phyloP scores from a whole-genome alignment of 2,888 invertebrate genomes.

The Limnephilus marmoratus region DNA sequence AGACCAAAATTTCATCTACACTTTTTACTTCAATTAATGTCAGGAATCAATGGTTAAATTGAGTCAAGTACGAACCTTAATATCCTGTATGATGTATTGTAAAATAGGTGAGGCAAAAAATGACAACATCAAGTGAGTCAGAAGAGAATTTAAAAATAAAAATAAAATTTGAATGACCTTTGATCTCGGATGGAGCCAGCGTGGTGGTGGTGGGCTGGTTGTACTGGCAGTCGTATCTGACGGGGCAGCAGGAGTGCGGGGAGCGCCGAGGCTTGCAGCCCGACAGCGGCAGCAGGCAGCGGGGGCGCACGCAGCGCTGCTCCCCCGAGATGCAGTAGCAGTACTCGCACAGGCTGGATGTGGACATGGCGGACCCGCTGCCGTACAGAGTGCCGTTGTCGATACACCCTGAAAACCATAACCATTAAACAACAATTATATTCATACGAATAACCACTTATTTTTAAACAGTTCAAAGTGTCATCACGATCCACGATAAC shows the following conservation, averaged over 20 bases:
- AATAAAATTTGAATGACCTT: slow-evolving; percentile 31
- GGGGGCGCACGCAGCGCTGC: slow-evolving; percentile 87
- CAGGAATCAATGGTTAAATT: no score
- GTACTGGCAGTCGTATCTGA: slow-evolving; percentile 83
- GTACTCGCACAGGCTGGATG: slow-evolving; percentile 88
- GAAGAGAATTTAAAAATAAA: no score
- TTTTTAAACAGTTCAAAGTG: no score
- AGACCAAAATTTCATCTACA: no score
- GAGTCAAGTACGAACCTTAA: no score
- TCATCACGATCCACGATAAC: no score
- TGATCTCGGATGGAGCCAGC: slow-evolving; percentile 46
- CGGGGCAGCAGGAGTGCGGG: slow-evolving; percentile 86
- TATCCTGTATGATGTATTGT: no score
- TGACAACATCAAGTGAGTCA: no score
- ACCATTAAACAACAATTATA: no score
- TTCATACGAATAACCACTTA: no score
- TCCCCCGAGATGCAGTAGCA: slow-evolving; percentile 89
- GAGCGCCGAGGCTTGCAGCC: slow-evolving; percentile 83
- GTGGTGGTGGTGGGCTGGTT: slow-evolving; percentile 68
- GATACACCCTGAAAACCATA: slow-evolving; percentile 79
- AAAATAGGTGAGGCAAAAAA: no score
- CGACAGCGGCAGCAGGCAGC: slow-evolving; percentile 85
- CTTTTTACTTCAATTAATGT: no score
- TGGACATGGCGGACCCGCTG: slow-evolving; percentile 90
- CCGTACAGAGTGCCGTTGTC: slow-evolving; percentile 85